Evolutionary conservation across 2,888 invertebrate genomes (phyloP), one percentile per base, ranked within the genome.

Genomic region (Dynastes tityus): DNA sequence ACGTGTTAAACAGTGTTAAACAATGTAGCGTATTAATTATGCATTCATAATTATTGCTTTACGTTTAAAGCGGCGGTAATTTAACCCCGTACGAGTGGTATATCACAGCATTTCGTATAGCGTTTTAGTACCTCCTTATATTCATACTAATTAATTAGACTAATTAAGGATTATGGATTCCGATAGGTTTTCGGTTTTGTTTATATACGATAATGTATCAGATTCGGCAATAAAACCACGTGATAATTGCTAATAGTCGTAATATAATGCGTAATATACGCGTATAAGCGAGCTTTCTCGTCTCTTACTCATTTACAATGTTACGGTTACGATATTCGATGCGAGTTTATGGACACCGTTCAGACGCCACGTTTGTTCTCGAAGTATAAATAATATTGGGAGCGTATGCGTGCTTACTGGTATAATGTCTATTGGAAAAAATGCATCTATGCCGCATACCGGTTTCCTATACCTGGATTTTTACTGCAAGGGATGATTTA

Each of bases 91-190:
- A 45, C 45, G 13, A 55, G 22, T 1, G 55, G 71, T 71, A 71
- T 71, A 71, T 71, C 71, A 71, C 22, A 37, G 37, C 53, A 16
- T 67, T 67, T 40, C 29, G 64, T 64, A 29, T 37, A 16, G 27
- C 29, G 67, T 49, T 63, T 77, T 63, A 64, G 55, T 63, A 70
- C 63, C 32, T 45, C 32, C 55, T 70, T 61, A 61, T 71, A 63
- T 77, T 77, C 13, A 71, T 58, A 77, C 40, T 55, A 77, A 77
- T 70, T 77, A 77, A 77, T 77, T 70, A 70, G 63, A 32, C 29
- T 68, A 77, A 68, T 77, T 77, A 77, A 77, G 45, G 40, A 53
- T 71, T 71, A 71, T 77, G 58, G 53, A 71, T 77, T 71, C 63
- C 68, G 68, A 67, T 68, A 71, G 63, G 45, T 37, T 70, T 77